Evolutionary conservation across 2,888 invertebrate species (phyloP).

Genomic region (Heliconius aoede): DNA sequence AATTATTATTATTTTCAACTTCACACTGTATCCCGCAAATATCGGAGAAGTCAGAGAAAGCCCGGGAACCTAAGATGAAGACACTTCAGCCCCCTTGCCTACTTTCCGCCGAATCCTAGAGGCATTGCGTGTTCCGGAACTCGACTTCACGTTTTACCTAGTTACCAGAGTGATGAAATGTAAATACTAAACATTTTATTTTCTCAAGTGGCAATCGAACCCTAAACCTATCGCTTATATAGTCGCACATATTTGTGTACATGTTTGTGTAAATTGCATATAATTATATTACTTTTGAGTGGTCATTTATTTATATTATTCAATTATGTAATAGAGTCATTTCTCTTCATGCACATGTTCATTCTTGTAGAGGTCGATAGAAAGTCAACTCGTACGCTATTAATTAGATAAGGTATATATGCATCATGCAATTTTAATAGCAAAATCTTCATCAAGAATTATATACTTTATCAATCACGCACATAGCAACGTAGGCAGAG

Average conservation of each 20-base stretch:
- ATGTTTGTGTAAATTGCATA: neutral
- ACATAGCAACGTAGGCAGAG: too few relatives aligned
- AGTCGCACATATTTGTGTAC: neutral
- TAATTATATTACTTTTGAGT: neutral
- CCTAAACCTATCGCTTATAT: neutral
- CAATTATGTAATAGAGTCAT: conserved; percentile 19
- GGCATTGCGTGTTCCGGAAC: neutral
- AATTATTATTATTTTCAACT: too few relatives aligned
- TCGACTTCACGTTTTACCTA: neutral
- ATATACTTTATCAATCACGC: neutral
- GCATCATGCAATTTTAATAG: neutral
- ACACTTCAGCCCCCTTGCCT: neutral
- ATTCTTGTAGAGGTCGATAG: conserved; percentile 39
- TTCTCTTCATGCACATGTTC: conserved; percentile 18
- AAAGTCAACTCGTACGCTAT: conserved; percentile 36
- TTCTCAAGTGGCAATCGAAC: neutral
- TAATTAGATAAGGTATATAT: conserved; percentile 20
- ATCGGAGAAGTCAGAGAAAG: too few relatives aligned
- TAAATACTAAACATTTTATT: neutral
- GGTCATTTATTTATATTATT: conserved; percentile 14
- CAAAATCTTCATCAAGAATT: neutral
- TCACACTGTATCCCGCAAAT: too few relatives aligned
- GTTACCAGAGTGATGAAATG: neutral
- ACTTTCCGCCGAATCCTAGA: too few relatives aligned
- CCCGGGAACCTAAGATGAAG: neutral